These are phyloP conservation scores for Podocnemis expansa DNA, from an alignment of 2,113 vertebrate species.

Conservation along the genomic window DNA sequence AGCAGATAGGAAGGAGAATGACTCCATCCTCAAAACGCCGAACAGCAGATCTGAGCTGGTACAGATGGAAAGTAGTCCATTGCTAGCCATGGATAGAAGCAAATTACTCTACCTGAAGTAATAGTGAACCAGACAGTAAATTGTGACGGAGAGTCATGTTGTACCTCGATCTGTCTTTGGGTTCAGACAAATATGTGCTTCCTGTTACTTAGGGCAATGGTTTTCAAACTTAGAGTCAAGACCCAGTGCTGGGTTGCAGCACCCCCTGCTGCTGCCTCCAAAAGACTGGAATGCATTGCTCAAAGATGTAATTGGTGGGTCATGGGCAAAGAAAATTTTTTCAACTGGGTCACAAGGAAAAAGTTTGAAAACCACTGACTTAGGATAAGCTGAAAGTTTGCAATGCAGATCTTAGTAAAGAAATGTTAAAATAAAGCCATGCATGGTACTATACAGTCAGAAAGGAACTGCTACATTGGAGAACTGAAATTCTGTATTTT, in stretches of 20 bases:
- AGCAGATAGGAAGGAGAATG: background rate
- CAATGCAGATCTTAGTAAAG: background rate
- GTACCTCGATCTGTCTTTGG: background rate
- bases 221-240: no score
- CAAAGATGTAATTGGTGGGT: no score
- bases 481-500: background rate
- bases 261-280: no score
- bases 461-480: background rate
- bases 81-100: no score
- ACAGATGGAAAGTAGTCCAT: background rate
- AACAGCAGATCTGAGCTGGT: background rate
- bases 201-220: background rate
- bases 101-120: background rate
- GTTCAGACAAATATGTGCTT: background rate
- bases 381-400: background rate
- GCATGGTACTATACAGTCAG: background rate
- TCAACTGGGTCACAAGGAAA: no score
- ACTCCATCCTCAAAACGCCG: background rate
- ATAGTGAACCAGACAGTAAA: background rate
- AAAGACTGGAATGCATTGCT: no score
- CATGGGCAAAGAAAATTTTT: no score
- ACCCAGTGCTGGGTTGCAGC: no score
- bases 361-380: no score
- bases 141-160: background rate
- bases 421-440: background rate